Conservation (phyloP, 2,797 vertebrate species). For the Girardinus metallicus region DNA sequence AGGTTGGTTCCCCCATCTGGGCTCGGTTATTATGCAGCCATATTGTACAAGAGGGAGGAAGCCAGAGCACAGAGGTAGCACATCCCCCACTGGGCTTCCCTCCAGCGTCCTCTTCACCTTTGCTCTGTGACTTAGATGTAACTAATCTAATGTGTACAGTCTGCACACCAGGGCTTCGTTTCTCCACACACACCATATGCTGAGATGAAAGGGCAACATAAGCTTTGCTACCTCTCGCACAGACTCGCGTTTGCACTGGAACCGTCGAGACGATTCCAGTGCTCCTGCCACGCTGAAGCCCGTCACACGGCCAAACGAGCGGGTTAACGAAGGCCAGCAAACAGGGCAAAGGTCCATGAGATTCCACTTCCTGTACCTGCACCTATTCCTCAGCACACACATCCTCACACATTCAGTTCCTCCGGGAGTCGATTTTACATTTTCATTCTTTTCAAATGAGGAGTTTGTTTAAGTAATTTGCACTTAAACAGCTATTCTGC, state of each 20-base stretch:
- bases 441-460: slow-evolving; percentile 15
- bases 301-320: slow-evolving; percentile 41
- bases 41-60: slow-evolving; percentile 34
- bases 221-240: slow-evolving; percentile 13
- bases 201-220: slow-evolving; percentile 23
- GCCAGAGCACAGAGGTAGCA: slow-evolving; percentile 34
- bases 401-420: slow-evolving; percentile 14
- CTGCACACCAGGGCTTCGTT: slow-evolving; percentile 4
- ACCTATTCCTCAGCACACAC: slow-evolving; percentile 10
- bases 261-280: slow-evolving; percentile 23
- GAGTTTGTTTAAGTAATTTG: neutral
- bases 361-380: slow-evolving; percentile 4
- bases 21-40: slow-evolving; percentile 46
- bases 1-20: slow-evolving; percentile 58
- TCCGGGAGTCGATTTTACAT: neutral
- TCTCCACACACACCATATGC: slow-evolving; percentile 38
- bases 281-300: slow-evolving; percentile 44
- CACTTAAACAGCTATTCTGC: slow-evolving; percentile 34
- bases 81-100: slow-evolving; percentile 36
- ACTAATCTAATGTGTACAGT: slow-evolving; percentile 39
- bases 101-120: slow-evolving; percentile 42
- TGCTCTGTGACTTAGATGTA: slow-evolving; percentile 25
- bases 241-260: slow-evolving; percentile 10
- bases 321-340: slow-evolving; percentile 63
- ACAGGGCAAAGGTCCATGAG: slow-evolving; percentile 37